Conservation (phyloP, 2,888 invertebrate genomes). For the Eumacrocentrus americanus region DNA sequence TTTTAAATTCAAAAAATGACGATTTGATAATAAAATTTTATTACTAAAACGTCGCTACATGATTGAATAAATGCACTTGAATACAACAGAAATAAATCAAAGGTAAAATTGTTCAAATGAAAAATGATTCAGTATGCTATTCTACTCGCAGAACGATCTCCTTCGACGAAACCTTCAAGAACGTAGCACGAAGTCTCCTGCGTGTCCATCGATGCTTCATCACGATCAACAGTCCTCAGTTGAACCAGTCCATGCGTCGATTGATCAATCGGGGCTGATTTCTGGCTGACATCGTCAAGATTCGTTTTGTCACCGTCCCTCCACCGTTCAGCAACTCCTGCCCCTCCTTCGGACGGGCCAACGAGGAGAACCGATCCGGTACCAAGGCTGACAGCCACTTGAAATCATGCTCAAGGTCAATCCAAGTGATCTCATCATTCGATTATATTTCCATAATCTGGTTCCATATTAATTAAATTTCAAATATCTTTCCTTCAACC, state of each 20-base stretch:
- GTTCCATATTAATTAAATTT: too few relatives aligned
- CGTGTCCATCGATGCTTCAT: conserved; percentile 48
- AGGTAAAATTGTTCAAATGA: background rate
- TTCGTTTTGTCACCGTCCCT: conserved; percentile 16
- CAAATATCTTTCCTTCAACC: too few relatives aligned
- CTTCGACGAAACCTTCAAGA: conserved; percentile 51
- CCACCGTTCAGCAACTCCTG: conserved; percentile 18
- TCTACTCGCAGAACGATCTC: conserved; percentile 25
- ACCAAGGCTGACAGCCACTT: conserved; percentile 60
- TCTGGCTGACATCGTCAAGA: conserved; percentile 51
- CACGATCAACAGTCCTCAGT: conserved; percentile 50
- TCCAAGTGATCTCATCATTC: conserved; percentile 37
- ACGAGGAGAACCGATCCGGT: conserved; percentile 55
- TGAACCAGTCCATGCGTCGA: conserved; percentile 58
- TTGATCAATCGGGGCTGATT: conserved; percentile 31
- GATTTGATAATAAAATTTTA: conserved; percentile 25
- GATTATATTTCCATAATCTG: too few relatives aligned
- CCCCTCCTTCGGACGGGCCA: conserved; percentile 33
- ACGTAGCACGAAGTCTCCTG: conserved; percentile 59
- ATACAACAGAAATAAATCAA: conserved; percentile 8
- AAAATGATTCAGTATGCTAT: conserved; percentile 15
- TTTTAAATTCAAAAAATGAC: conserved; percentile 7
- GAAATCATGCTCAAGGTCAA: conserved; percentile 53
- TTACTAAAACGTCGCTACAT: conserved; percentile 18
- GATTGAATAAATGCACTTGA: conserved; percentile 1